phyloP scores from a whole-genome alignment of 92 coral and sea anemone species.

The Parazoanthus swiftii region DNA sequence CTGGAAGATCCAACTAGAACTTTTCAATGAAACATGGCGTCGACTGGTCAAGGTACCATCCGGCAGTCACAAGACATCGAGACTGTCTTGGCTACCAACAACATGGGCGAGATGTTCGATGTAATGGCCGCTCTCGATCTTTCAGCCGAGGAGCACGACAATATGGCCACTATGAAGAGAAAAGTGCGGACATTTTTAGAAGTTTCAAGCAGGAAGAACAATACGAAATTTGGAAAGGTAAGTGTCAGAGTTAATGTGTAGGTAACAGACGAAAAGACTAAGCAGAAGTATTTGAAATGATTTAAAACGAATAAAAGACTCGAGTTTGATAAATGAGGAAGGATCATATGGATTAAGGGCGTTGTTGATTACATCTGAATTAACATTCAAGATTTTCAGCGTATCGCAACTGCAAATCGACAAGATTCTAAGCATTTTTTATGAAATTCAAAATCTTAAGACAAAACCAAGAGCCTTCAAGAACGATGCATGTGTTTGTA shows the following conservation, averaged over 20 bases:
- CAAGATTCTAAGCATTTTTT: too few species aligned
- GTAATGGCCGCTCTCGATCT: slow-evolving; percentile 2
- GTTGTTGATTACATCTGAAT: too few species aligned
- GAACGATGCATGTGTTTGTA: too few species aligned
- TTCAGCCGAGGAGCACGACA: neutral
- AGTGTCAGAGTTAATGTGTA: neutral
- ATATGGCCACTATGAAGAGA: neutral
- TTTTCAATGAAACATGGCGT: neutral
- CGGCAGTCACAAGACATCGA: neutral
- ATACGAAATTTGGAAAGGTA: neutral
- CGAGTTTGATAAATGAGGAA: too few species aligned
- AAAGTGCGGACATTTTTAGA: neutral
- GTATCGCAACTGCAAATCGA: too few species aligned
- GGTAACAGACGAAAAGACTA: too few species aligned
- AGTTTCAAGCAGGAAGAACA: neutral
- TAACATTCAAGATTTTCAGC: too few species aligned
- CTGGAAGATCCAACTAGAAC: neutral
- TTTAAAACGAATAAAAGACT: too few species aligned
- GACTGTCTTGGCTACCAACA: neutral
- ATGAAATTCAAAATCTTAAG: too few species aligned
- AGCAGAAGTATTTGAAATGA: too few species aligned
- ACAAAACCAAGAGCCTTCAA: too few species aligned
- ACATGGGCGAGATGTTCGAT: neutral
- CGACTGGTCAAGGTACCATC: neutral
- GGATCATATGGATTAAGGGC: neutral